A percentile compares a stretch with the other conserved stretches of the same genome.
Evolutionary conservation across 37 sponge, comb jelly and placozoan species (phyloP).

Genomic region (Cladorhizidae sp.): DNA sequence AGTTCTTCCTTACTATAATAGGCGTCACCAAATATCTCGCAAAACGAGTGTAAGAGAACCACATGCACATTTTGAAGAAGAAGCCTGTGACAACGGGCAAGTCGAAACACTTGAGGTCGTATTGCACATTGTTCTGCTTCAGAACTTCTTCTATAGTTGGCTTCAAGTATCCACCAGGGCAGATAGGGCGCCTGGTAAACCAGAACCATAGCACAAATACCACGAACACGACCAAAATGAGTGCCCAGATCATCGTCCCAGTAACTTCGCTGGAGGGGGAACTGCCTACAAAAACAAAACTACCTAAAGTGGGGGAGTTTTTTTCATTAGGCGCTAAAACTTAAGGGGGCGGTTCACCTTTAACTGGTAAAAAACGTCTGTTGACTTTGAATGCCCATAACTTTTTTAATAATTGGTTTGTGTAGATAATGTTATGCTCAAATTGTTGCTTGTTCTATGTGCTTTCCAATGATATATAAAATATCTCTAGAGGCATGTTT

Average conservation of each 20-base stretch:
- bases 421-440: no score
- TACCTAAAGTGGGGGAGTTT: no score
- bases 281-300: no score
- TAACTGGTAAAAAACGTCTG: no score
- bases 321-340: no score
- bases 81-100: conserved; percentile 46
- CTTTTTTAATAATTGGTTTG: no score
- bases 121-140: conserved; percentile 5
- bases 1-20: conserved; percentile 1
- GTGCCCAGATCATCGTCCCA: conserved; percentile 43
- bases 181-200: conserved; percentile 10
- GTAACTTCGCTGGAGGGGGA: no score
- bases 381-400: no score
- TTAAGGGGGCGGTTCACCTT: no score
- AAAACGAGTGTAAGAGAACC: conserved; percentile 56
- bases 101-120: conserved; percentile 18
- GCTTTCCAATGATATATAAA: no score
- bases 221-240: background rate
- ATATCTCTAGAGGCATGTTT: no score
- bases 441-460: no score
- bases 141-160: conserved; percentile 42
- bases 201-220: background rate
- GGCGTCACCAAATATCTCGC: conserved; percentile 35
- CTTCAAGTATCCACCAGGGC: background rate
- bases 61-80: conserved; percentile 34